Base-by-base conservation (phyloP, 2,888 invertebrate genomes). In the Pammene aurita region DNA sequence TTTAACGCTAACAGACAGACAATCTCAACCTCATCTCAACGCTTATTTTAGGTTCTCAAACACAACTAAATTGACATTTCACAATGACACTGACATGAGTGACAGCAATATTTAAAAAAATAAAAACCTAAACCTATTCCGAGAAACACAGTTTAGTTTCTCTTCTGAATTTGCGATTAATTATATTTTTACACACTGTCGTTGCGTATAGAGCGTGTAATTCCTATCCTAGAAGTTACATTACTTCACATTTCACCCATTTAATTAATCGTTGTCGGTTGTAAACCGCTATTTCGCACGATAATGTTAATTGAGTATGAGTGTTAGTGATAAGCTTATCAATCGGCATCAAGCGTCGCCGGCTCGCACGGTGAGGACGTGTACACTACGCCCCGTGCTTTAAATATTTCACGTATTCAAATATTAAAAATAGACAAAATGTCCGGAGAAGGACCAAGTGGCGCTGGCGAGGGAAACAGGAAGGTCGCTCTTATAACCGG, bases 401-500 rank as follows among this genome's bases (percentile, higher is more conserved):
- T 57, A 48, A 16, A 41, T 14, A 38, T 6, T 38, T 50, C 35
- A 56, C 34, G 2, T 16, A 14, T 44, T 44, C 44, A n/a, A 34
- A 44, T 0, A 34, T 54, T 66, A 57, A 60, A 46, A 35, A 63
- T 41, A 56, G 13, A 4, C 42, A 81, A 70, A 71, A 92, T 92
- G 92, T 88, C 90, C 7, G 92, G 88, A 11, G 91, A 91, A 77
- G 80, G 80, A 11, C 77, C 86, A 1, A 75, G 71, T 42, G 54
- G 62, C 2, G 78, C 71, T 42, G 54, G 62, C 1, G 78, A 76
- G 67, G 79, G 74, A 38, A 86, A 84, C 66, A 92, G 87, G 78
- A 96, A 95, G 88, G 94, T 98, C 60, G 99, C 99, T 11, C 92
- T 99, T 69, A 96, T 99, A 80, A 99, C 99, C 71, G 99, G 99